These are phyloP conservation scores for Spialia ferax DNA, from an alignment of 2,888 invertebrate species.

Conservation along the genomic window DNA sequence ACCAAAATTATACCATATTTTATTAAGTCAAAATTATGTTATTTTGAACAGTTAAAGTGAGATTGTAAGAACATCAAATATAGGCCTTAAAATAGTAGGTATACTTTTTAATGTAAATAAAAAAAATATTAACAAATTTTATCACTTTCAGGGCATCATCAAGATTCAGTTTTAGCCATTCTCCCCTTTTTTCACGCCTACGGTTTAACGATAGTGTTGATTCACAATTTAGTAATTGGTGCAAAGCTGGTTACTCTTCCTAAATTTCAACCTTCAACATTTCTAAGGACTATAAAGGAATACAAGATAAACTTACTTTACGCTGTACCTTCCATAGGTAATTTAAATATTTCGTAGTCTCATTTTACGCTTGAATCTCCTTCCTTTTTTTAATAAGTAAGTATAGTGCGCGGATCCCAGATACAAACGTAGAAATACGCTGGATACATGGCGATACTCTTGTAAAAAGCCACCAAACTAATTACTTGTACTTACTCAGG, in stretches of 20 bases:
- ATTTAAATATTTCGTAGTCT: neutral
- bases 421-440: neutral
- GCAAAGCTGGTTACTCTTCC: constrained; percentile 21
- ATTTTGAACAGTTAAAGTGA: no score
- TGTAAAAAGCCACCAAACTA: no score
- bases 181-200: constrained; percentile 19
- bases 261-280: constrained; percentile 16
- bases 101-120: no score
- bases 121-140: no score
- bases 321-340: constrained; percentile 19
- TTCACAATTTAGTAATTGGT: constrained; percentile 13
- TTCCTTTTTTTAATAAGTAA: no score
- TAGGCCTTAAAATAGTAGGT: no score
- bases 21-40: no score
- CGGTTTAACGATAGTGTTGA: constrained; percentile 17
- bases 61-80: no score
- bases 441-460: no score
- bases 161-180: constrained; percentile 25
- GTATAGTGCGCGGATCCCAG: no score
- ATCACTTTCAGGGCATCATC: constrained; percentile 16
- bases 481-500: no score
- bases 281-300: constrained; percentile 9
- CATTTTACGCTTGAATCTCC: neutral
- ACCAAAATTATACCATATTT: no score
- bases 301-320: constrained; percentile 9